These are phyloP conservation scores for Lepidochrysops patricia DNA, from an alignment of 2,888 invertebrate genomes.

Conservation along the genomic window DNA sequence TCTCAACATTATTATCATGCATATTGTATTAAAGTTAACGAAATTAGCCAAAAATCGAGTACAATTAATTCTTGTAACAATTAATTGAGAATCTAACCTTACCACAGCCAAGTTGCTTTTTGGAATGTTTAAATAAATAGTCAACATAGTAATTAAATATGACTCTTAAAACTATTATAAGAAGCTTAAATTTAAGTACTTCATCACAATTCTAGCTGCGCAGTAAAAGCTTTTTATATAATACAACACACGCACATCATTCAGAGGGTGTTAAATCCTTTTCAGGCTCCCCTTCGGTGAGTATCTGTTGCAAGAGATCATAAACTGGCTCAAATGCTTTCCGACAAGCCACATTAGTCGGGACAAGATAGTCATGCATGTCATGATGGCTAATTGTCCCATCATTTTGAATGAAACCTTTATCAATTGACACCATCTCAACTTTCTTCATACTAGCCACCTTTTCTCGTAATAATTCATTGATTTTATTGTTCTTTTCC, in stretches of 20 bases:
- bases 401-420: conserved; percentile 84
- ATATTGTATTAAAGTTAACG: neutral
- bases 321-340: conserved; percentile 91
- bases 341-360: conserved; percentile 89
- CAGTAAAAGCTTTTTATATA: conserved; percentile 35
- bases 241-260: conserved; percentile 42
- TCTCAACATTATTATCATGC: neutral
- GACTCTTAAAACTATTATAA: conserved; percentile 54
- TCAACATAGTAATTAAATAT: conserved; percentile 30
- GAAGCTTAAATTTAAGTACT: conserved; percentile 68
- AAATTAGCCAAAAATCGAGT: neutral
- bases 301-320: conserved; percentile 84
- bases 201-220: conserved; percentile 64
- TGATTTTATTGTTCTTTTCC: conserved; percentile 84
- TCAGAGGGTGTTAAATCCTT: conserved; percentile 83
- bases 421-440: conserved; percentile 86
- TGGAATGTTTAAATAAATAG: conserved; percentile 59
- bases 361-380: conserved; percentile 93
- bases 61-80: neutral
- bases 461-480: conserved; percentile 80
- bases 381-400: conserved; percentile 91
- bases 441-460: conserved; percentile 78
- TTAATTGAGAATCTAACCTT: conserved; percentile 10
- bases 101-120: conserved; percentile 56
- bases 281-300: conserved; percentile 84